Percentiles rank a stretch among this genome's conserved stretches.
Conservation (phyloP, 2,888 invertebrate species). For the Drosophila nr. medialis region DNA sequence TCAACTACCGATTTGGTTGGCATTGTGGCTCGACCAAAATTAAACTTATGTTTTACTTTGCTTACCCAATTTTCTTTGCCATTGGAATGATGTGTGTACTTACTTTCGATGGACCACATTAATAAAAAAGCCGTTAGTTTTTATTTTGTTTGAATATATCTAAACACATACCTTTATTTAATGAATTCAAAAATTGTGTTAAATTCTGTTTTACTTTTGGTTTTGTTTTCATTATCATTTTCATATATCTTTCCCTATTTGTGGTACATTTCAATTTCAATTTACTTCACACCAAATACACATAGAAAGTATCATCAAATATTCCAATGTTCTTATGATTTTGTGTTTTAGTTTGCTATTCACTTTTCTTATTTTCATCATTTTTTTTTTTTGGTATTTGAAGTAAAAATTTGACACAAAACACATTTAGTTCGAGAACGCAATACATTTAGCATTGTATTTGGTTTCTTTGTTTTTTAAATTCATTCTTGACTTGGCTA, state of each 20-base stretch:
- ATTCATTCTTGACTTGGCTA: conserved; percentile 54
- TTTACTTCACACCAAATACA: conserved; percentile 60
- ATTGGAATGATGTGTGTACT: background rate
- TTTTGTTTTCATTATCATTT: conserved; percentile 46
- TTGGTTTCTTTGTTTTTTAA: conserved; percentile 48
- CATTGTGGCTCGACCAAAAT: background rate
- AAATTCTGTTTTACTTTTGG: conserved; percentile 72
- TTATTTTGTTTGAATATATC: conserved; percentile 82
- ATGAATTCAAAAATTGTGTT: conserved; percentile 83
- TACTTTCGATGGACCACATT: background rate
- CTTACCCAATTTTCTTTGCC: background rate
- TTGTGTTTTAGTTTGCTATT: conserved; percentile 53
- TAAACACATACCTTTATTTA: conserved; percentile 84
- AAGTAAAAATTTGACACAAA: conserved; percentile 77
- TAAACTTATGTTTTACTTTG: background rate
- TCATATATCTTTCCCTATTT: conserved; percentile 45
- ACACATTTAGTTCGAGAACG: conserved; percentile 77
- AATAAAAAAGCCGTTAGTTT: conserved; percentile 24
- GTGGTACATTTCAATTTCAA: conserved; percentile 61
- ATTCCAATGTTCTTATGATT: conserved; percentile 50
- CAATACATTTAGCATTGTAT: conserved; percentile 65
- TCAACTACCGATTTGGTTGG: background rate
- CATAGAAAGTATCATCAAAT: conserved; percentile 65
- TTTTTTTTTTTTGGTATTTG: conserved; percentile 54
- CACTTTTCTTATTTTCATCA: conserved; percentile 32